Percentiles rank a stretch among this genome's conserved stretches.
Conservation (phyloP, 2,797 vertebrate genomes). For the Alosa sapidissima region DNA sequence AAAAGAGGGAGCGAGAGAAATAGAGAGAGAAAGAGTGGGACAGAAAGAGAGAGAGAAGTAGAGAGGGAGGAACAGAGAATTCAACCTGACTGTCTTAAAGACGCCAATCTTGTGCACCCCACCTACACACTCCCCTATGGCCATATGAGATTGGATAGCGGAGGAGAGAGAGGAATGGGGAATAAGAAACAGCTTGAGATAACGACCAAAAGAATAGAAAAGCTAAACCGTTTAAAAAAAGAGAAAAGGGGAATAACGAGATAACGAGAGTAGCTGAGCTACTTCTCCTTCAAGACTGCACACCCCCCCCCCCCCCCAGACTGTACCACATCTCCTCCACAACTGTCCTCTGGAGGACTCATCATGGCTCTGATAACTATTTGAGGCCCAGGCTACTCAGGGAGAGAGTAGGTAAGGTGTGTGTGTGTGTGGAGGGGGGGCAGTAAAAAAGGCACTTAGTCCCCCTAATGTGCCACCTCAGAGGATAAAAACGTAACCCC, state of each 20-base stretch:
- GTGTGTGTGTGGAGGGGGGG: neutral
- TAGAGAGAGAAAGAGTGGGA: neutral
- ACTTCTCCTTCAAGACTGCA: neutral
- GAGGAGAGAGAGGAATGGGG: neutral
- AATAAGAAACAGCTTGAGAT: slow-evolving; percentile 10
- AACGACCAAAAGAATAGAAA: neutral
- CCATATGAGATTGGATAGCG: neutral
- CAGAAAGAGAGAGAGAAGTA: neutral
- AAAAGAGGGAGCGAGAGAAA: neutral
- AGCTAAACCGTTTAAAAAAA: neutral
- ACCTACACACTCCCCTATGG: neutral
- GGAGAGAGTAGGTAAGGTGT: slow-evolving; percentile 22
- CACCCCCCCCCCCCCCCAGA: neutral
- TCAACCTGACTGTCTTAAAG: neutral
- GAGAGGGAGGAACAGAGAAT: neutral
- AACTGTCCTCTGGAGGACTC: slow-evolving; percentile 21
- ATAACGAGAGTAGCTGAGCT: neutral
- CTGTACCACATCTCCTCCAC: neutral
- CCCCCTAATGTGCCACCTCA: slow-evolving; percentile 55
- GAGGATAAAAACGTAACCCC: slow-evolving; percentile 55
- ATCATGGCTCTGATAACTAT: slow-evolving; percentile 45
- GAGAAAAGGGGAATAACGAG: neutral
- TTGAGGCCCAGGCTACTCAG: slow-evolving; percentile 41
- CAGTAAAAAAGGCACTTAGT: slow-evolving; percentile 56
- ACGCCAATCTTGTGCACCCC: slow-evolving; percentile 7